These are phyloP conservation scores for Apamea sordens DNA, from an alignment of 2,888 invertebrate genomes.

Conservation along the genomic window DNA sequence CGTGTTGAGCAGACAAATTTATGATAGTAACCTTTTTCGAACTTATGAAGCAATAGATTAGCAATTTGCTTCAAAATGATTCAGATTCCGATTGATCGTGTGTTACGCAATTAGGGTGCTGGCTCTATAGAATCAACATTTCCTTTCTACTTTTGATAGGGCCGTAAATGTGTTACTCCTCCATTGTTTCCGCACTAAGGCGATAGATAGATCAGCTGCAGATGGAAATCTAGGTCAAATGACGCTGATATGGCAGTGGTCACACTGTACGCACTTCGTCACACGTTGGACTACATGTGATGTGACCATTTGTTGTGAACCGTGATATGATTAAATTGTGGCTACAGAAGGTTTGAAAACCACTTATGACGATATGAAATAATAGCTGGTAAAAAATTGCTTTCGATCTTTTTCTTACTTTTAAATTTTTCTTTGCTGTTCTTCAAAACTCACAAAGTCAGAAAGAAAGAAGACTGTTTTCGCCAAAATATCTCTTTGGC, in stretches of 20 bases:
- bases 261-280: background rate
- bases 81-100: too few species aligned
- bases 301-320: background rate
- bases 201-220: slow-evolving; percentile 29
- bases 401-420: background rate
- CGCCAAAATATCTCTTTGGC: background rate
- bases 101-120: too few species aligned
- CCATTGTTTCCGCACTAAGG: background rate
- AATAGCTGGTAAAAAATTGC: background rate
- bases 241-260: background rate
- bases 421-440: background rate
- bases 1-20: too few species aligned
- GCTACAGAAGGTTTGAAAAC: background rate
- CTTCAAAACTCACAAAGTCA: background rate
- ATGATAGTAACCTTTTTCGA: too few species aligned
- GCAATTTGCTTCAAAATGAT: too few species aligned
- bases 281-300: slow-evolving; percentile 26
- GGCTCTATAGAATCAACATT: too few species aligned
- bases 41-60: too few species aligned
- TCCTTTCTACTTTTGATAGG: background rate
- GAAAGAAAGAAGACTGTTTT: background rate
- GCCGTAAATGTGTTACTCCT: background rate
- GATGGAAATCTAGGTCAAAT: slow-evolving; percentile 46
- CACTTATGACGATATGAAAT: background rate
- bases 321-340: background rate